These are phyloP conservation scores for Bombus polaris DNA, from an alignment of 1,140 invertebrate genomes.

Conservation along the genomic window DNA sequence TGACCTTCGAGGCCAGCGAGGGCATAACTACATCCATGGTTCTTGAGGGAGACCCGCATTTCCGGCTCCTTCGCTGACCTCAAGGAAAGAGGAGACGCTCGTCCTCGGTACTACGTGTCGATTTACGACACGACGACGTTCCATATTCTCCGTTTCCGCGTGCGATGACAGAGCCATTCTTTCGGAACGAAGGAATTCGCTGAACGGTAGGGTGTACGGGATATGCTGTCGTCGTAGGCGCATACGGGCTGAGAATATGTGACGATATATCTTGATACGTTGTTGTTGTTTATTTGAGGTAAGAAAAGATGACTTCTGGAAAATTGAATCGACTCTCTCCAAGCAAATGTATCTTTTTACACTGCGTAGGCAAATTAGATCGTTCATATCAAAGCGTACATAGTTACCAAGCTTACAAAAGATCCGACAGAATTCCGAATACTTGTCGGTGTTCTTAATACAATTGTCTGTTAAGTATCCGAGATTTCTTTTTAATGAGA, in stretches of 20 bases:
- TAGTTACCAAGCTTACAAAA: not conserved
- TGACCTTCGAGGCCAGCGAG: slow-evolving; percentile 17
- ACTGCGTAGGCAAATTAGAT: not conserved
- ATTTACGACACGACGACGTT: slow-evolving; percentile 60
- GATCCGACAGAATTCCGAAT: no score
- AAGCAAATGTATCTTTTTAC: not conserved
- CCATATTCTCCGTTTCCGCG: slow-evolving; percentile 60
- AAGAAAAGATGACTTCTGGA: not conserved
- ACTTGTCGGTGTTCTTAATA: not conserved
- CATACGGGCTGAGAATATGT: not conserved
- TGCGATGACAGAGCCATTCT: slow-evolving; percentile 35
- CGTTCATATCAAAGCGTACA: not conserved
- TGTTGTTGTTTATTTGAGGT: slow-evolving; percentile 8
- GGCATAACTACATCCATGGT: slow-evolving; percentile 29
- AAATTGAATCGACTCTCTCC: no score
- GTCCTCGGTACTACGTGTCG: slow-evolving; percentile 49
- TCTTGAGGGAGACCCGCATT: slow-evolving; percentile 53
- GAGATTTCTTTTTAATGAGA: not conserved
- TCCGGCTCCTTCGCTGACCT: slow-evolving; percentile 64
- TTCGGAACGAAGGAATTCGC: slow-evolving; percentile 47
- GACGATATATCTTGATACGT: not conserved
- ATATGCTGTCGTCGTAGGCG: not conserved
- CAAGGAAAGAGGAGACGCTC: slow-evolving; percentile 45
- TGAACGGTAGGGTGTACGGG: slow-evolving; percentile 34
- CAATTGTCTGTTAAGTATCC: no score